Evolutionary conservation across 2,888 invertebrate species (phyloP).

Genomic region (Ametastegia equiseti): DNA sequence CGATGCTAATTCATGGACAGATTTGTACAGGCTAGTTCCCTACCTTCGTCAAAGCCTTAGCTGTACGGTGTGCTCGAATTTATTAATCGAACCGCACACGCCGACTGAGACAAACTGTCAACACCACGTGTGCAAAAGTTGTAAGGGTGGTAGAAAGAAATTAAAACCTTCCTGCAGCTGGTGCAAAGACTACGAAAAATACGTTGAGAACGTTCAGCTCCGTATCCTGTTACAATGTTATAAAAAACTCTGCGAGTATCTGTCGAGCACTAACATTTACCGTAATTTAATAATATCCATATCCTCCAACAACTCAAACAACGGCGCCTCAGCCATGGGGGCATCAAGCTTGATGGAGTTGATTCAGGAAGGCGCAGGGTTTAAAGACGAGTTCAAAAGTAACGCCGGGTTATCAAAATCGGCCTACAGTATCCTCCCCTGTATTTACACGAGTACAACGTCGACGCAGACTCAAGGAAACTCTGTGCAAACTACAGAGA

Average conservation of each 20-base stretch:
- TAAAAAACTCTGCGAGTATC: slow-evolving; percentile 91
- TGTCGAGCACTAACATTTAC: slow-evolving; percentile 86
- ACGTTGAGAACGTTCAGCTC: slow-evolving; percentile 89
- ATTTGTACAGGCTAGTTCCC: slow-evolving; percentile 89
- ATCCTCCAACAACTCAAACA: slow-evolving; percentile 78
- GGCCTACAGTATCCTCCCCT: slow-evolving; percentile 85
- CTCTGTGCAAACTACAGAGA: slow-evolving; percentile 62
- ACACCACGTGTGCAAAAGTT: slow-evolving; percentile 92
- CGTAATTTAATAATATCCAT: slow-evolving; percentile 77
- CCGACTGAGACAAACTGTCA: slow-evolving; percentile 89
- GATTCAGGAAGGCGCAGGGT: slow-evolving; percentile 88
- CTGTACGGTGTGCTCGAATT: slow-evolving; percentile 92
- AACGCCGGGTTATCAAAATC: slow-evolving; percentile 86
- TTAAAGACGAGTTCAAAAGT: slow-evolving; percentile 86
- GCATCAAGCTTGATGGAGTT: slow-evolving; percentile 84
- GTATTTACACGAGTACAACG: slow-evolving; percentile 83
- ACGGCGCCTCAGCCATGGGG: slow-evolving; percentile 76
- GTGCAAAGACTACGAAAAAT: slow-evolving; percentile 91
- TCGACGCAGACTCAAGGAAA: slow-evolving; percentile 77
- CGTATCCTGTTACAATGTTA: slow-evolving; percentile 91
- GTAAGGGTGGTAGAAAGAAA: slow-evolving; percentile 90
- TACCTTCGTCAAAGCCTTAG: slow-evolving; percentile 91
- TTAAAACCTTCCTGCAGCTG: slow-evolving; percentile 90
- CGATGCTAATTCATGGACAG: slow-evolving; percentile 86
- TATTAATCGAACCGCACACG: slow-evolving; percentile 89